Base-by-base conservation (phyloP, 1,140 invertebrate species). In the Drosophila willistoni region DNA sequence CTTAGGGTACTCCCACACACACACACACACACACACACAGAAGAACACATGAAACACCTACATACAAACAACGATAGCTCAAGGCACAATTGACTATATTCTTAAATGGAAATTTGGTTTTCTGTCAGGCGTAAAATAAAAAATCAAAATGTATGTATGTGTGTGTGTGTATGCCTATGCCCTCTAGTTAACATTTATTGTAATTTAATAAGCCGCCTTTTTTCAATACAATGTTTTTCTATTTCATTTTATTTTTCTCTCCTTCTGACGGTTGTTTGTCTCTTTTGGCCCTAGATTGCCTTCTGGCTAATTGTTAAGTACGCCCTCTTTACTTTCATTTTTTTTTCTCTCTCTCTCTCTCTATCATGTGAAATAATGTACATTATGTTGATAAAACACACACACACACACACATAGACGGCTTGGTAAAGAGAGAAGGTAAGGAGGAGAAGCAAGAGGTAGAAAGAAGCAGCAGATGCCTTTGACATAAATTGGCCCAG, bases 201-300 rank as follows among this genome's bases (percentile, higher is more conserved):
- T 89, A 83, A 87, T 83, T 83, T 77, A 87, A 89, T 89, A 89
- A 83, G 84, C 66, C 64, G 39, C 13, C 29, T 47, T 62, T 22
- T 42, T 44, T 25, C 29, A 29, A 29, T 29, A 51, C 44, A 51
- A 22, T 51, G 44, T 54, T 60, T 76, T 63, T 68, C 66, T 64
- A 55, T 64, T 63, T 68, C 36, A 13, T 34, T 4, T 25, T 25
- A 25, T 25, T 39, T 42, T 22, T 66, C 36, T 66, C 7, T 51
- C 10, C 25, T 33, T 41, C 33, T 34, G 56, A 6, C 17, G 13
- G 61, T 68, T 76, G 64, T 61, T 56, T 54, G 36, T 39, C 36
- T 39, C 36, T 68, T 51, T 47, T 22, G 44, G 17, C 63, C 64
- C 62, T 64, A 76, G 68, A 64, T n/a, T 78, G 76, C 79, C 79